Base-by-base conservation (phyloP, 2,888 invertebrate species). In the Pediacus dermestoides region DNA sequence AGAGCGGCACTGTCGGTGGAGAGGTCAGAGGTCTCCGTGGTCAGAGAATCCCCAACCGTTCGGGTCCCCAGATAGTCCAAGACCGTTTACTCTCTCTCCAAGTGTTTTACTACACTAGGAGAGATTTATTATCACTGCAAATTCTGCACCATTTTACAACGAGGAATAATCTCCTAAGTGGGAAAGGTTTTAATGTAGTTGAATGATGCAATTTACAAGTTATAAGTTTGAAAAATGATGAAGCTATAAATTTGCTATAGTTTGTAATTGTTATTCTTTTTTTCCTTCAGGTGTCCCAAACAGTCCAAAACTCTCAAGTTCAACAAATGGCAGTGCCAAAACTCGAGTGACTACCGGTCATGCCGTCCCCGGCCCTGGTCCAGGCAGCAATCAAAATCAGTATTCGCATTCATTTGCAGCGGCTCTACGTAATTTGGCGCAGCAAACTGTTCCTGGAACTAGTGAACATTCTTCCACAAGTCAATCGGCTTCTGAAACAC, bases 341-440 rank as follows among this genome's bases (percentile, higher is more conserved):
- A 60, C 66, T 26, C 53, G 67, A 23, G 50, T 52, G 3, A 54
- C 62, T 8, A 55, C 63, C 13, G 64, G 61, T 8, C 66, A 67
- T 44, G 49, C 64, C 3, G 61, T 68, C 15, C 66, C 70, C 11
- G 71, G 70, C 33, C 71, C 71, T 22, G 70, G 70, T 39, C 71
- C 71, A 18, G 72, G 71, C 48, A 59, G 65, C 23, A 23, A 37
- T 13, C 42, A 39, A 9, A 38, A 38, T 34, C 50, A 54, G 38
- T 59, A 57, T 42, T 68, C 72, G 9, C 81, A 81, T 13, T 90
- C 91, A 41, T 93, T 93, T 74, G 92, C 93, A 34, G 91, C 92
- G 30, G 93, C 93, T 13, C 74, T 94, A 34, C 79, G 93, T 41
- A 89, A 88, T 66, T 77, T 93, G 52, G 93, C 93, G 47, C 91